These are phyloP conservation scores for Acanthiza pusilla DNA, from an alignment of 2,797 vertebrate genomes.

Conservation along the genomic window DNA sequence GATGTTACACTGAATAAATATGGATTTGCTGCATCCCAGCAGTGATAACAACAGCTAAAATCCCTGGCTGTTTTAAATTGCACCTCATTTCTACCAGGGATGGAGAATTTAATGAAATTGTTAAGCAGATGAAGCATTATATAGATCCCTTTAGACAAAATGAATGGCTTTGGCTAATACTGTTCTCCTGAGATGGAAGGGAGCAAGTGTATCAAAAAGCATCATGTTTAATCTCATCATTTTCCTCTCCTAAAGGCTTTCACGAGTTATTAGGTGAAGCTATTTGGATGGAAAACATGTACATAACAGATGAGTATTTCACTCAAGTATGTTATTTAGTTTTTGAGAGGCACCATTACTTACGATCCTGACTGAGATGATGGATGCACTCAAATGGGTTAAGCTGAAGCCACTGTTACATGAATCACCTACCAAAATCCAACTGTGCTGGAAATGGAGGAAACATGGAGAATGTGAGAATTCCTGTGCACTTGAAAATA, in stretches of 20 bases:
- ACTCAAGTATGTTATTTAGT: neutral
- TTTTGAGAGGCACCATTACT: slow-evolving; percentile 33
- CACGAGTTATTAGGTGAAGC: neutral
- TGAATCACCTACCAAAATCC: neutral
- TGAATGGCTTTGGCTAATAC: neutral
- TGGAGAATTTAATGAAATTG: slow-evolving; percentile 12
- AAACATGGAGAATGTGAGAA: slow-evolving; percentile 35
- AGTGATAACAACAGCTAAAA: neutral
- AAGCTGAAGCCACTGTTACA: slow-evolving; percentile 42
- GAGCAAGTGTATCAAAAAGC: neutral
- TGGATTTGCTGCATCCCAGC: neutral
- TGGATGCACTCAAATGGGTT: slow-evolving; percentile 30
- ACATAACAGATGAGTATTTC: slow-evolving; percentile 21
- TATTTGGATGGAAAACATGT: slow-evolving; percentile 19
- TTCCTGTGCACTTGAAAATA: slow-evolving; percentile 6
- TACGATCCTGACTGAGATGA: slow-evolving; percentile 31
- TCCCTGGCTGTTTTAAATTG: neutral
- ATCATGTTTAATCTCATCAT: slow-evolving; percentile 19
- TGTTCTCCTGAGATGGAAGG: neutral
- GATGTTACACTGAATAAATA: neutral
- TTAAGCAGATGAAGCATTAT: slow-evolving; percentile 10
- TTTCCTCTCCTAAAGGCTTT: slow-evolving; percentile 18
- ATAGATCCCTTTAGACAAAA: neutral
- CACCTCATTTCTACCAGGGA: neutral
- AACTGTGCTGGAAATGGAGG: neutral